Base-by-base conservation (phyloP, 2,888 invertebrate species). In the Syrphus vitripennis region DNA sequence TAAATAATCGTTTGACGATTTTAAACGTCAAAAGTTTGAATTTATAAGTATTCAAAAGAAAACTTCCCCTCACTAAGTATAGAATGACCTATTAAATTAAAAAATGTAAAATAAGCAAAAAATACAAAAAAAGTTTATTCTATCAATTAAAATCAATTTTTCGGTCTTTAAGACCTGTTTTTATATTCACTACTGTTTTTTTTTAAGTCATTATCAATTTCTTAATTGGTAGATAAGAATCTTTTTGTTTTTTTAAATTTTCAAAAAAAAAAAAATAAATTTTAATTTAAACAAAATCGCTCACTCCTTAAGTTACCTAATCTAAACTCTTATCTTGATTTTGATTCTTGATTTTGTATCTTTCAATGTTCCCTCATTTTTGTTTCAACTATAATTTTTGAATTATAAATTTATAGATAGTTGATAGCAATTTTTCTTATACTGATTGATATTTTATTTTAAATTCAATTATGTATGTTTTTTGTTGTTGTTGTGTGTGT, bases 141-240 rank as follows among this genome's bases (percentile, higher is more conserved):
- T 42, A 63, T 42, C 63, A 84, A 72, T 84, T 84, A 82, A 77
- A 63, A 63, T 70, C 34, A 31, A 67, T 69, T 77, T 65, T 16
- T 61, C 12, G 7, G 40, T 40, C 21, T 26, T 14, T 45, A 34
- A 16, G 50, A 53, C 45, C 63, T 65, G 63, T 63, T 69, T 57
- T 24, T 37, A 16, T 19, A 57, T 26, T 9, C 16, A 55, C 76
- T 80, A 34, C 76, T 72, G 71, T 61, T 74, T 31, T 57, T 9
- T 10, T 12, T 34, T 37, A 21, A 10, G 19, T 7, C 65, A 74
- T 74, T 65, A 80, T 75, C 80, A 65, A 84, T 81, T 81, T 76
- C 71, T 72, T 81, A 76, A 84, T 81, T 84, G 67, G 81, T 53
- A 76, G 84, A 84, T 84, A 71, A 37, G 45, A 40, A 84, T 84